Conservation (phyloP, 2,888 invertebrate species). For the Agrochola macilenta region DNA sequence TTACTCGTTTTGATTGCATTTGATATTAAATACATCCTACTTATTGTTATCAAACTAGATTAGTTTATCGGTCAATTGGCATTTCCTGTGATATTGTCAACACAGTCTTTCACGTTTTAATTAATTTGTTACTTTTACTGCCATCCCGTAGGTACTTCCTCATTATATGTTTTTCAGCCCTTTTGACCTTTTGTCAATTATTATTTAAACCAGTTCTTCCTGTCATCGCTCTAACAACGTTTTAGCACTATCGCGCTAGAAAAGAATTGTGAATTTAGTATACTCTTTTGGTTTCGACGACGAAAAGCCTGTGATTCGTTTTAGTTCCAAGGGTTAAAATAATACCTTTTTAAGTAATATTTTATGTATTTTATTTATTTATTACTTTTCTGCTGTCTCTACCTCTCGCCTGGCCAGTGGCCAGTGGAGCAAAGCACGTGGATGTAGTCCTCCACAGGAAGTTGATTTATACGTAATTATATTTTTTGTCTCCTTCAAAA, state of each 20-base stretch:
- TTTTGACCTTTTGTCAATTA: neutral
- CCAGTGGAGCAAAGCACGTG: constrained; percentile 73
- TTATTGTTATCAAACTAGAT: constrained; percentile 31
- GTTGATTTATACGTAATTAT: constrained; percentile 71
- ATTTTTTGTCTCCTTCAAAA: constrained; percentile 62
- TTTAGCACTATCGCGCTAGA: neutral
- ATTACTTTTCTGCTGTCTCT: constrained; percentile 43
- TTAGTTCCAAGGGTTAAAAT: neutral
- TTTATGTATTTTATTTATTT: neutral
- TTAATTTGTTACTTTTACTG: neutral
- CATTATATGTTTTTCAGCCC: neutral
- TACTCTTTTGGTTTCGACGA: neutral
- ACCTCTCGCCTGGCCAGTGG: constrained; percentile 66
- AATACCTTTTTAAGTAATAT: neutral
- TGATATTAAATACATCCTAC: constrained; percentile 2
- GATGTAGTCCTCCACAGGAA: constrained; percentile 69
- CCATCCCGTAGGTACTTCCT: neutral
- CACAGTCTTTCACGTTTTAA: neutral
- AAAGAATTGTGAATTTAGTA: neutral
- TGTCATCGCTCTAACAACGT: neutral
- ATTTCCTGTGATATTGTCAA: constrained; percentile 25
- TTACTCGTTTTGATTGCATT: constrained; percentile 4
- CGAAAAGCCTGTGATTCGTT: neutral
- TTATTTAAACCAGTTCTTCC: neutral
- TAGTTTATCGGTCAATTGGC: constrained; percentile 28